Conservation (phyloP, 2,888 invertebrate species). For the Lagria hirta region DNA sequence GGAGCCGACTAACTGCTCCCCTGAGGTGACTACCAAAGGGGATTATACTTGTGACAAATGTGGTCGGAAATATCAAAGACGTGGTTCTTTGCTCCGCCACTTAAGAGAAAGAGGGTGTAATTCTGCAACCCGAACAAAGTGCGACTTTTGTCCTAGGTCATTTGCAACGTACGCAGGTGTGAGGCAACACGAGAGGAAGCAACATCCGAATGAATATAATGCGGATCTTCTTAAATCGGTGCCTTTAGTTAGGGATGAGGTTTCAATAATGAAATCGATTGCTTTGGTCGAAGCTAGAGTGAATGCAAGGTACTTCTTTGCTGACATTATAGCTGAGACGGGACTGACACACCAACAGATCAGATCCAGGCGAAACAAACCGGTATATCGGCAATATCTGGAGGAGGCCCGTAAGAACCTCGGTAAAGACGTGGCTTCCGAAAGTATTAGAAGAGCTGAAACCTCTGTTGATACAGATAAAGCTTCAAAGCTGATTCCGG, state of each 20-base stretch:
- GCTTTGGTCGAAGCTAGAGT: constrained; percentile 12
- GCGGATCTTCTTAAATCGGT: too few species aligned
- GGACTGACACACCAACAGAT: constrained; percentile 21
- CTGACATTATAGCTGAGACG: constrained; percentile 13
- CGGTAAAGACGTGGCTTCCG: too few species aligned
- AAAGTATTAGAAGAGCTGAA: too few species aligned
- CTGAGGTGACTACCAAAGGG: too few species aligned
- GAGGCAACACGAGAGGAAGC: constrained; percentile 12
- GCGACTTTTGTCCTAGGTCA: constrained; percentile 5
- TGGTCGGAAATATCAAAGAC: constrained; percentile 4
- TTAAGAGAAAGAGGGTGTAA: constrained; percentile 8
- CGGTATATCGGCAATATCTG: constrained; percentile 11
- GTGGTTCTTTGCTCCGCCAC: constrained; percentile 3
- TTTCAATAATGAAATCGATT: constrained; percentile 8
- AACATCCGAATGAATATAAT: constrained; percentile 5
- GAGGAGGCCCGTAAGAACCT: constrained; percentile 3
- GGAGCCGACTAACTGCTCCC: too few species aligned
- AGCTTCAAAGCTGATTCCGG: too few species aligned
- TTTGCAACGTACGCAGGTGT: constrained; percentile 6
- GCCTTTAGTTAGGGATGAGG: too few species aligned
- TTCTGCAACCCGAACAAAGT: neutral
- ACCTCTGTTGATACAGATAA: too few species aligned
- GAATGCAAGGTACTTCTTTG: constrained; percentile 1
- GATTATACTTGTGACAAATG: constrained; percentile 5
- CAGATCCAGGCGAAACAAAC: constrained; percentile 10